Evolutionary conservation across 2,797 vertebrate species (phyloP).

Genomic region (Lepus oiostolus): DNA sequence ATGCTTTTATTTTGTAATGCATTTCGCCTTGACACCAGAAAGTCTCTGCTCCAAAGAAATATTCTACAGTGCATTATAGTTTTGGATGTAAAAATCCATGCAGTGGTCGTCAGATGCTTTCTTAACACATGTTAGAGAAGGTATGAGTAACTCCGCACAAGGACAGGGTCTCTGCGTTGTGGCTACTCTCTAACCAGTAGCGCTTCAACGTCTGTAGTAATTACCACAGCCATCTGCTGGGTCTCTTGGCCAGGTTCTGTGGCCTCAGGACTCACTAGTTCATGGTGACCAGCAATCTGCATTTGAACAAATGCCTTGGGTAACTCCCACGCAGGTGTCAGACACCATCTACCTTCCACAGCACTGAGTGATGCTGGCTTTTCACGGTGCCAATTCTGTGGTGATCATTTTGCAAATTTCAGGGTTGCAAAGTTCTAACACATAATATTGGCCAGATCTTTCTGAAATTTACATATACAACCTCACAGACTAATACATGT

Average conservation of each 20-base stretch:
- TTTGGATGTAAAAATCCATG: not conserved
- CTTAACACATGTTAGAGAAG: not conserved
- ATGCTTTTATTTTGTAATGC: conserved; percentile 5
- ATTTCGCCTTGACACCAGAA: conserved; percentile 46
- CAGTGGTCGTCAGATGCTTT: not conserved
- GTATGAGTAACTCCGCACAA: not conserved
- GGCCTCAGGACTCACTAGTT: not conserved
- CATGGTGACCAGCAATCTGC: not conserved
- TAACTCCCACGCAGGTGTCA: not conserved
- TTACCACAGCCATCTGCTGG: not conserved
- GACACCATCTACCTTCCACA: not conserved
- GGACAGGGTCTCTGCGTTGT: not conserved
- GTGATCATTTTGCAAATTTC: not conserved
- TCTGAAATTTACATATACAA: not conserved
- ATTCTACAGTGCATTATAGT: not conserved
- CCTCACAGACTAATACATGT: not conserved
- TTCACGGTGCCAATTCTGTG: not conserved
- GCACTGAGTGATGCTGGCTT: not conserved
- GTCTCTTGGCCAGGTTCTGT: not conserved
- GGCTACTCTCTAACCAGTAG: not conserved
- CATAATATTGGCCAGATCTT: not conserved
- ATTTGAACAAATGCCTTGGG: not conserved
- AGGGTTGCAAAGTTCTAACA: not conserved
- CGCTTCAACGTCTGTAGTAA: not conserved
- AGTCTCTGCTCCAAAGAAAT: not conserved